Percentiles rank a stretch among this genome's conserved stretches.
Conservation (phyloP, 2,888 invertebrate genomes). For the Limenitis arthemis region DNA sequence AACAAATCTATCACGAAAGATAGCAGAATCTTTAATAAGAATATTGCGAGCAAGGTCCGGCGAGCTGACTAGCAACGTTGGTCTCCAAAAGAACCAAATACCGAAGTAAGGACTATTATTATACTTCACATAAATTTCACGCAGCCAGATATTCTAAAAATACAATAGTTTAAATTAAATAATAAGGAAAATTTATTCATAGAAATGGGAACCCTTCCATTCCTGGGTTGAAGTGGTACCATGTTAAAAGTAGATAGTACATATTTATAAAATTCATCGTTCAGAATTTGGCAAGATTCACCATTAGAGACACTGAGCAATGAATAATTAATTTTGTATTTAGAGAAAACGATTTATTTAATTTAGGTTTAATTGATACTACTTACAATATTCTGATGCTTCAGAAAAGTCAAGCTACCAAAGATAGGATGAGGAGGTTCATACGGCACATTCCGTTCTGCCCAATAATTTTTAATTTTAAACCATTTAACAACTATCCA, state of each 20-base stretch:
- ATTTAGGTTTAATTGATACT: background rate
- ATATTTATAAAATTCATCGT: too few species aligned
- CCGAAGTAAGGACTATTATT: slow-evolving; percentile 29
- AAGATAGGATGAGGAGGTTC: slow-evolving; percentile 19
- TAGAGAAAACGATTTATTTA: too few species aligned
- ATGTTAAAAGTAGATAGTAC: too few species aligned
- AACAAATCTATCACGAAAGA: slow-evolving; percentile 28
- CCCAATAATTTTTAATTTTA: background rate
- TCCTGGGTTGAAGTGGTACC: too few species aligned
- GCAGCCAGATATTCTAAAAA: slow-evolving; percentile 30
- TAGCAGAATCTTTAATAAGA: slow-evolving; percentile 29
- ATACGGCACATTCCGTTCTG: slow-evolving; percentile 26
- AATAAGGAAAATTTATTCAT: too few species aligned
- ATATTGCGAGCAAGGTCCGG: slow-evolving; percentile 30
- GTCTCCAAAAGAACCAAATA: slow-evolving; percentile 35
- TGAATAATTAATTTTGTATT: too few species aligned
- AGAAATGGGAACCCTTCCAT: too few species aligned
- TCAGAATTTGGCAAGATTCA: too few species aligned
- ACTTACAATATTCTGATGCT: slow-evolving; percentile 1
- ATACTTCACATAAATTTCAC: slow-evolving; percentile 20
- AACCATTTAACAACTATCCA: background rate
- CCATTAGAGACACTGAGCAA: too few species aligned
- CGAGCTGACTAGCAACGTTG: slow-evolving; percentile 30
- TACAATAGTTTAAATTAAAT: too few species aligned
- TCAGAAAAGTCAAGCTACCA: background rate